phyloP scores from a whole-genome alignment of 2,888 invertebrate species.

The Drosophila neoperkinsi region DNA sequence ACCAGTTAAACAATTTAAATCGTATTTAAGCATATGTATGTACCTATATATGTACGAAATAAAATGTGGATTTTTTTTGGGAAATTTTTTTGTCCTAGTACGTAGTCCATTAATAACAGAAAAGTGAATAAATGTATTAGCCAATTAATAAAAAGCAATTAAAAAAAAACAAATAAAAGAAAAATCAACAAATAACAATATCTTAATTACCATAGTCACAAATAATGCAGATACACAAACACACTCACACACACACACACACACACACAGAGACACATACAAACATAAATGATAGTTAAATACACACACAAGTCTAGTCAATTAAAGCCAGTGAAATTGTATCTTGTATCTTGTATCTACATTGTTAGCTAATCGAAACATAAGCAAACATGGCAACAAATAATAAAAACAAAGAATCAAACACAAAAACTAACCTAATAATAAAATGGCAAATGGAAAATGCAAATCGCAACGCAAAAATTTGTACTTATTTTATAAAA shows the following conservation, averaged over 20 bases:
- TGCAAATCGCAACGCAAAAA: conserved; percentile 20
- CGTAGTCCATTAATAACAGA: conserved; percentile 60
- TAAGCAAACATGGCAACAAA: conserved; percentile 30
- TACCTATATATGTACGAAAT: conserved; percentile 38
- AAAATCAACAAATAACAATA: conserved; percentile 47
- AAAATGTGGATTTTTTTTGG: conserved; percentile 21
- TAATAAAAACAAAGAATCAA: conserved; percentile 9
- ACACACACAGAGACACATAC: conserved; percentile 15
- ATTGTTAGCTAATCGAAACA: conserved; percentile 59
- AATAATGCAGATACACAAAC: conserved; percentile 42
- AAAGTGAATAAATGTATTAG: conserved; percentile 57
- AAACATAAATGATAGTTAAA: conserved; percentile 27
- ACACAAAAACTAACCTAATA: conserved; percentile 23
- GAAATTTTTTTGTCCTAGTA: conserved; percentile 44
- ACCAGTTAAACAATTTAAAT: conserved; percentile 20
- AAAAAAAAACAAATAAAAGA: conserved; percentile 56
- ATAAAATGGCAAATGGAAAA: conserved; percentile 21
- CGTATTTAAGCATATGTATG: conserved; percentile 44
- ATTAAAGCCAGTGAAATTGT: conserved; percentile 65
- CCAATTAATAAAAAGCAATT: conserved; percentile 72
- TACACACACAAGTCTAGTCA: conserved; percentile 64
- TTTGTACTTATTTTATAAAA: conserved; percentile 72
- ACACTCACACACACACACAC: conserved; percentile 8
- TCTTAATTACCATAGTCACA: conserved; percentile 68
- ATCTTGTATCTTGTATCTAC: conserved; percentile 66